Evolutionary conservation across 2,797 vertebrate genomes (phyloP).

Genomic region (Acipenser ruthenus): DNA sequence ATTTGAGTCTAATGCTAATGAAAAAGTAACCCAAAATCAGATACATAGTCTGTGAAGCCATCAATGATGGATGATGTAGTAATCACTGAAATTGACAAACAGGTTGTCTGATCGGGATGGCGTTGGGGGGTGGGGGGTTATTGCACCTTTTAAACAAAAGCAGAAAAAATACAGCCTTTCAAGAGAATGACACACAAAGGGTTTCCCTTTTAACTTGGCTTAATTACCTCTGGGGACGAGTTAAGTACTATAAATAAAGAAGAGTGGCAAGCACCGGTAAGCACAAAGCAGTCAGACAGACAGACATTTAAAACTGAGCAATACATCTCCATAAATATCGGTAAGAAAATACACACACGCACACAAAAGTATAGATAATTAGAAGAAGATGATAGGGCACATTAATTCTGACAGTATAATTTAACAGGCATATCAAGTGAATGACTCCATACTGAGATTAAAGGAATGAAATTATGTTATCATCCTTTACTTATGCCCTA

Average conservation of each 20-base stretch:
- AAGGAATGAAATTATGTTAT: constrained; percentile 73
- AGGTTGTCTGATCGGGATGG: too few relatives aligned
- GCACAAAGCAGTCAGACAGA: constrained; percentile 22
- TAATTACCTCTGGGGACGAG: constrained; percentile 82
- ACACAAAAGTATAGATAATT: too few relatives aligned
- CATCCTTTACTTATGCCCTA: constrained; percentile 43
- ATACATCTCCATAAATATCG: constrained; percentile 28
- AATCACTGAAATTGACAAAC: constrained; percentile 43
- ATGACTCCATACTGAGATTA: constrained; percentile 80
- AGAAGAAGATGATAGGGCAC: constrained; percentile 28
- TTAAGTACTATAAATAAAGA: constrained; percentile 73
- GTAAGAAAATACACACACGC: background rate
- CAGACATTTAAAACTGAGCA: too few relatives aligned
- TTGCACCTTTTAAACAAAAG: constrained; percentile 63
- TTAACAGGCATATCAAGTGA: constrained; percentile 78
- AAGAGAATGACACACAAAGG: constrained; percentile 65
- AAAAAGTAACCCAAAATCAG: constrained; percentile 46
- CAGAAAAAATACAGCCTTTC: constrained; percentile 47
- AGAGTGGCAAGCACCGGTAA: constrained; percentile 54
- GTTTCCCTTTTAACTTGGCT: constrained; percentile 81
- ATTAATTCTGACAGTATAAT: constrained; percentile 65
- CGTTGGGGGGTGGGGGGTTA: constrained; percentile 20
- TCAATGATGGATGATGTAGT: constrained; percentile 38
- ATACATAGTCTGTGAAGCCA: constrained; percentile 31
- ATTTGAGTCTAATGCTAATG: constrained; percentile 40